phyloP scores from a whole-genome alignment of 1,140 invertebrate species.

The Proctacanthus coquilletti region DNA sequence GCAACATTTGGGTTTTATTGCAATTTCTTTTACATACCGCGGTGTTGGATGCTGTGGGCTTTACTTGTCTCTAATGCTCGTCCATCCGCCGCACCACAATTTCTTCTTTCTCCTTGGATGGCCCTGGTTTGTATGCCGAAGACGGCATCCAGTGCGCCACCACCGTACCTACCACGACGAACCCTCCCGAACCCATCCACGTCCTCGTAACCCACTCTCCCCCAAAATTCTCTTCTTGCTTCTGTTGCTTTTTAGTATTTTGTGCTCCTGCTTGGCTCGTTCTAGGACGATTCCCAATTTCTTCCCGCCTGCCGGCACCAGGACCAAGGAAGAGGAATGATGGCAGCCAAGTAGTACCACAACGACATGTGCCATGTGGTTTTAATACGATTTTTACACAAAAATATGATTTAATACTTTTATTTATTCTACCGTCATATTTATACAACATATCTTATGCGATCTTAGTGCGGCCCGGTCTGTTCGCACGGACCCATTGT shows the following conservation, averaged over 20 bases:
- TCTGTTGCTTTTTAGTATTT: conserved; percentile 1
- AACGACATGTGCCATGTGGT: conserved; percentile 3
- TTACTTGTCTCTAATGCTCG: background rate
- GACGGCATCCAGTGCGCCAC: background rate
- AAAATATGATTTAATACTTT: conserved; percentile 6
- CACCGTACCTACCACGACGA: background rate
- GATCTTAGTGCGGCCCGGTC: too few species aligned
- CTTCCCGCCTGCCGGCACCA: background rate
- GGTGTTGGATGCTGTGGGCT: background rate
- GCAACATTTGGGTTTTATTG: conserved; percentile 6
- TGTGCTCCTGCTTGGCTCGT: background rate
- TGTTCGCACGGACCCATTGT: too few species aligned
- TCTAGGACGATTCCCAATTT: background rate
- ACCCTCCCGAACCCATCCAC: too few species aligned
- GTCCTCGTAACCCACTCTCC: too few species aligned
- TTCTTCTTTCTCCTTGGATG: background rate
- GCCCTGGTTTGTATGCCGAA: background rate
- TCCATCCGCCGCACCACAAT: background rate
- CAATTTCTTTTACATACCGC: conserved; percentile 5
- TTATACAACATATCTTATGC: too few species aligned
- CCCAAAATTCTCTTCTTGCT: background rate
- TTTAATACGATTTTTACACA: conserved; percentile 4
- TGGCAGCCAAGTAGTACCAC: background rate
- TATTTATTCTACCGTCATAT: conserved; percentile 3
- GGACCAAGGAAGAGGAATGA: background rate